A percentile compares a stretch with the other conserved stretches of the same genome.
Conservation (phyloP, 2,888 invertebrate species). For the Drosophila prostipennis region DNA sequence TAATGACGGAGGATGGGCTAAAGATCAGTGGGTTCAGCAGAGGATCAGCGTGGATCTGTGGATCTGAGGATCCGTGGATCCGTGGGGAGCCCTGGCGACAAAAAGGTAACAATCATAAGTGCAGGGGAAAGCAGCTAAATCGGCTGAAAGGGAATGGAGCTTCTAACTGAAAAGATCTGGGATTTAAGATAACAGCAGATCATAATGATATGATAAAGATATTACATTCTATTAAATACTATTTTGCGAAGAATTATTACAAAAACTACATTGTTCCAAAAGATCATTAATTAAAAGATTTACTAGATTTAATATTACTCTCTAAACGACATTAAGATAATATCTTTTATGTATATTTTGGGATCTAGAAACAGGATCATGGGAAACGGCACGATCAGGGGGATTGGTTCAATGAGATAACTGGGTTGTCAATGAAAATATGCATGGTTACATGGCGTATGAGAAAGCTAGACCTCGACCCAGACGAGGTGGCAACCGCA, state of each 20-base stretch:
- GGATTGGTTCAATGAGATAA: neutral
- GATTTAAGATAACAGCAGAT: too few relatives aligned
- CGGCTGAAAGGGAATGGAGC: too few relatives aligned
- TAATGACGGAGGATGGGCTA: constrained; percentile 6
- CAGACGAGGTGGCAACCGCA: constrained; percentile 17
- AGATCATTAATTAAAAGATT: too few relatives aligned
- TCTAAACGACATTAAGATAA: too few relatives aligned
- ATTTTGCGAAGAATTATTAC: too few relatives aligned
- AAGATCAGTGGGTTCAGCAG: constrained; percentile 2
- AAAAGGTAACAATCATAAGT: neutral
- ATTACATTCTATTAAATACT: too few relatives aligned
- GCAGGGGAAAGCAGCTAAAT: too few relatives aligned
- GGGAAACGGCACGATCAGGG: neutral
- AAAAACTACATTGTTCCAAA: too few relatives aligned
- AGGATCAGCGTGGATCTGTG: neutral
- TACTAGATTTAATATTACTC: too few relatives aligned
- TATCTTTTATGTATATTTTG: too few relatives aligned
- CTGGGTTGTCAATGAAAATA: neutral
- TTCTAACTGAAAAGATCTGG: too few relatives aligned
- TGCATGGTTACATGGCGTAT: neutral
- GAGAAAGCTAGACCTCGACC: constrained; percentile 19
- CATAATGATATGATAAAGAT: too few relatives aligned
- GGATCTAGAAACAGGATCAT: neutral
- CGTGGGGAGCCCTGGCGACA: neutral
- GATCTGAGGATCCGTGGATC: neutral